These are phyloP conservation scores for Prunella strophiata DNA, from an alignment of 2,797 vertebrate species.

Conservation along the genomic window DNA sequence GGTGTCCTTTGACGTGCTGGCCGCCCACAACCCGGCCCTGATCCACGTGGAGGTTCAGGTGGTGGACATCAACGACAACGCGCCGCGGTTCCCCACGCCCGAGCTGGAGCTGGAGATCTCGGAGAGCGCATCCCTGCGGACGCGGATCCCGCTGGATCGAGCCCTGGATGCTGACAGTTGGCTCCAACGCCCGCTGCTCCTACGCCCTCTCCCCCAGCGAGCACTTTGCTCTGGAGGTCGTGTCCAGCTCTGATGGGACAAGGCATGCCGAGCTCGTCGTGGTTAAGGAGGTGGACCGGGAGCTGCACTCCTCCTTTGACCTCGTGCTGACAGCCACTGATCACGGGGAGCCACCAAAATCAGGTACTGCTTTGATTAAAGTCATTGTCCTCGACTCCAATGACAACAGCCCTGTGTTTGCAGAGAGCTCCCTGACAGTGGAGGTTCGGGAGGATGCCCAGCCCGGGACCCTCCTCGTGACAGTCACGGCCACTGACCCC, in stretches of 20 bases:
- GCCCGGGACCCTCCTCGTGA: slow-evolving; percentile 84
- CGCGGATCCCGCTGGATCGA: slow-evolving; percentile 87
- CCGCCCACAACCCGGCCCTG: slow-evolving; percentile 80
- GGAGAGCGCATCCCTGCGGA: slow-evolving; percentile 84
- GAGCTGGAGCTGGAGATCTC: slow-evolving; percentile 92
- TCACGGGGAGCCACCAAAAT: slow-evolving; percentile 86
- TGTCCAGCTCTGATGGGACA: slow-evolving; percentile 78
- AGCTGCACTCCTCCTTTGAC: slow-evolving; percentile 84
- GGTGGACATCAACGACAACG: slow-evolving; percentile 90
- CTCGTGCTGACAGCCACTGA: slow-evolving; percentile 86
- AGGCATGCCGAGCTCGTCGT: slow-evolving; percentile 88
- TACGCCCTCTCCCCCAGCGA: slow-evolving; percentile 86
- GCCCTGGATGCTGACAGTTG: slow-evolving; percentile 86
- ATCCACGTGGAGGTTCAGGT: slow-evolving; percentile 88
- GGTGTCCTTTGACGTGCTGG: slow-evolving; percentile 88
- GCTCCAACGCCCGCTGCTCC: slow-evolving; percentile 82
- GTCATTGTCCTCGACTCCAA: slow-evolving; percentile 91
- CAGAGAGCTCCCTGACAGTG: slow-evolving; percentile 80
- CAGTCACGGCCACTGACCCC: slow-evolving; percentile 86
- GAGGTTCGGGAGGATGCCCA: slow-evolving; percentile 85
- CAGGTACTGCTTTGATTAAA: slow-evolving; percentile 85
- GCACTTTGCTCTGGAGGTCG: slow-evolving; percentile 88
- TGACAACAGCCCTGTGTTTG: slow-evolving; percentile 90
- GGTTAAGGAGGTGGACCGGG: slow-evolving; percentile 89
- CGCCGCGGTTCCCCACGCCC: slow-evolving; percentile 82